Evolutionary conservation across 2,113 vertebrate species (phyloP).

Genomic region (Piaya cayana): DNA sequence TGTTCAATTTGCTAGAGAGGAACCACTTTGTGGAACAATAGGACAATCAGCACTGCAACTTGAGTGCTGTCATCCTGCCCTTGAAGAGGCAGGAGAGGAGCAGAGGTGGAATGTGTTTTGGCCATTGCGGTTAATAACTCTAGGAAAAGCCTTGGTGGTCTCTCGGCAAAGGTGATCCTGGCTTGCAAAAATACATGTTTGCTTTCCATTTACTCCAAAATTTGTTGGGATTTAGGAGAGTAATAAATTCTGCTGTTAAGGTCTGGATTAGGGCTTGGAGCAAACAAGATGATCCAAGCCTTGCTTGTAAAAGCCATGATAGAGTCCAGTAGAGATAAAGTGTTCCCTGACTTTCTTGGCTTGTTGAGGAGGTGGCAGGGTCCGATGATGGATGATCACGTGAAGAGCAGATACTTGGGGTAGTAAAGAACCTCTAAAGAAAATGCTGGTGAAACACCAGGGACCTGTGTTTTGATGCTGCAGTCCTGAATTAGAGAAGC

Average conservation of each 20-base stretch:
- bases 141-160: background rate
- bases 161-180: background rate
- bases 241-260: background rate
- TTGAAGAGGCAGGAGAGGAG: background rate
- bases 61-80: constrained; percentile 3
- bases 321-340: background rate
- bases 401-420: background rate
- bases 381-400: background rate
- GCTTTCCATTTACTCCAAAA: background rate
- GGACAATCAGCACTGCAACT: constrained; percentile 31
- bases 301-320: background rate
- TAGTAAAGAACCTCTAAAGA: background rate
- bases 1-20: constrained; percentile 12
- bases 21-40: constrained; percentile 54
- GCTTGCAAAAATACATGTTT: background rate
- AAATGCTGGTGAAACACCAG: background rate
- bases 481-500: background rate
- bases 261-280: background rate
- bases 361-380: background rate
- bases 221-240: background rate
- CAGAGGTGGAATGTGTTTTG: background rate
- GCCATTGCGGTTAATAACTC: background rate
- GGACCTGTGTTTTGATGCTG: background rate
- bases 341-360: background rate
- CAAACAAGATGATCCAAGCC: background rate